A percentile compares a stretch with the other conserved stretches of the same genome.
These are phyloP conservation scores for Thysanoteuthis rhombus DNA, from an alignment of 2,888 invertebrate genomes.

Conservation along the genomic window DNA sequence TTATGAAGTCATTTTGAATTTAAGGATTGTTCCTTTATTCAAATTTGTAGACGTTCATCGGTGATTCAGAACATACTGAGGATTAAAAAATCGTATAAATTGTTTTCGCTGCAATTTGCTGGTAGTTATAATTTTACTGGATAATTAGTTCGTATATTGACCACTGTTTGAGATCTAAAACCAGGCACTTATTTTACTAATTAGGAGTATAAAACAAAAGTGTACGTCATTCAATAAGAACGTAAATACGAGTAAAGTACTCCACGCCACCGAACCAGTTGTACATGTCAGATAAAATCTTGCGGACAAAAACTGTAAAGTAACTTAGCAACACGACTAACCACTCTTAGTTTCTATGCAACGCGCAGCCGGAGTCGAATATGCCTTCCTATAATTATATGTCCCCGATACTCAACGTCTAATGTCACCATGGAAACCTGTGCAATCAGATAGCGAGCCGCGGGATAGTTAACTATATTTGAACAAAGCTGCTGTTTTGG, in stretches of 20 bases:
- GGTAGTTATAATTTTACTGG: too few relatives aligned
- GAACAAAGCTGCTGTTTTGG: neutral
- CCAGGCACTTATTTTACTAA: too few relatives aligned
- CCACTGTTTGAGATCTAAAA: too few relatives aligned
- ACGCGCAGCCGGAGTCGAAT: neutral
- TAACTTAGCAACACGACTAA: neutral
- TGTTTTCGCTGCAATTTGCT: too few relatives aligned
- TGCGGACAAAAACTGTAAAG: neutral
- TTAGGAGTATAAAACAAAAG: neutral
- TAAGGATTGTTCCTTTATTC: too few relatives aligned
- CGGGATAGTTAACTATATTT: neutral
- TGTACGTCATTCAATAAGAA: neutral
- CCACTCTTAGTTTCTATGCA: neutral
- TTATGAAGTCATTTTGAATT: too few relatives aligned
- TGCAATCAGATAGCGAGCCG: neutral
- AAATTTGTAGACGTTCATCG: too few relatives aligned
- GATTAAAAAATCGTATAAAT: too few relatives aligned
- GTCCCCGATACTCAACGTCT: neutral
- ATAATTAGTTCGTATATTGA: too few relatives aligned
- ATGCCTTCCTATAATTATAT: neutral
- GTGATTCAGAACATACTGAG: too few relatives aligned
- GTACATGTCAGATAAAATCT: neutral
- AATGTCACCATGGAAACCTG: neutral
- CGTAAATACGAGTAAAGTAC: too few relatives aligned
- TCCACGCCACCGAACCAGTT: neutral